Evolutionary conservation across 2,888 invertebrate species (phyloP), one percentile per base, ranked within the genome.

Genomic region (Tipula unca): DNA sequence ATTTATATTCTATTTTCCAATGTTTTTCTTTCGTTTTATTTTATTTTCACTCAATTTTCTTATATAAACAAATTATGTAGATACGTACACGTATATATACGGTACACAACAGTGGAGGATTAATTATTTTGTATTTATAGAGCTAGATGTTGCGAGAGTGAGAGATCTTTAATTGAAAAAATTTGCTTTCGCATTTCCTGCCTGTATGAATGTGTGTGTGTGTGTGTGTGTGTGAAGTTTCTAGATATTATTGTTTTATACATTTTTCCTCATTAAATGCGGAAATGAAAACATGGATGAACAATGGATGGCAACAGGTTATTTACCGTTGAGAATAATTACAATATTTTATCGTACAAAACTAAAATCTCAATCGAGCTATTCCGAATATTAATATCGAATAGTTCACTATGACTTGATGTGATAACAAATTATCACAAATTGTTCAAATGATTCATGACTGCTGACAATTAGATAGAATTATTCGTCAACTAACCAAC

Each of bases 11-110:
- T 69, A 69, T 69, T 69, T 69, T 25, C 69, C 25, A 69, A 25
- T 69, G 69, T 69, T 69, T 69, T 69, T 69, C 69, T 69, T 69
- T 69, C 69, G 10, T 13, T 69, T 69, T 69, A 48, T 48, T 48
- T 48, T 48, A 69, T 69, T 69, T 69, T 69, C 69, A 69, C 69
- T 69, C 69, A 69, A 69, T 69, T 69, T 69, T 69, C 69, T 69
- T 69, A 69, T 25, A 69, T 25, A 69, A 69, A 69, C 69, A 69
- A 69, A 69, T 69, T 69, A 69, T 69, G 69, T 69, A 69, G 69
- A 69, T 69, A 69, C 69, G 69, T 69, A 69, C 13, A 17, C 8
- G 25, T 25, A 69, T 10, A 10, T 14, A n/a, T 69, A 69, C 69
- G 25, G 25, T 25, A 69, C 69, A 69, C 25, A 69, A 69, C 69